Base-by-base conservation (phyloP, 2,888 invertebrate genomes). In the Cheilosia scutellata region DNA sequence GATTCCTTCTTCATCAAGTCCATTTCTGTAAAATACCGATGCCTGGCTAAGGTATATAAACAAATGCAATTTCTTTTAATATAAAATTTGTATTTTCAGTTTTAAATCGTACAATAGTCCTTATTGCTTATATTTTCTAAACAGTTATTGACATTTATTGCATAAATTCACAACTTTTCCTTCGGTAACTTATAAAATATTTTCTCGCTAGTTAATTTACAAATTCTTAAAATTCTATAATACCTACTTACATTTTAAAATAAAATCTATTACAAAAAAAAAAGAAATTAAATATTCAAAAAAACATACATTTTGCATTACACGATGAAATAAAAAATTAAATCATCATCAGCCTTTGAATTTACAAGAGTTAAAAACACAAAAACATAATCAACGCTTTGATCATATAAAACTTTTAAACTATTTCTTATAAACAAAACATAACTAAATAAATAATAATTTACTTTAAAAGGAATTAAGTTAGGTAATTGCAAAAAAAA, bases 281-380 rank as follows among this genome's bases (percentile, higher is more conserved):
- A 55, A 33, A 70, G 20, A 4, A 49, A 62, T 55, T 65, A 68
- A 71, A 83, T 78, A 72, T 63, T 55, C 5, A 68, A 31, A 51
- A 60, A 20, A 20, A 20, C 20, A 20, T 75, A 84, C 55, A 65
- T 51, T 71, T 74, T 47, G 70, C 65, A 68, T 57, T 72, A 78
- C 72, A 79, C 57, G 68, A 79, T 68, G 55, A 83, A 76, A 57
- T 62, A 70, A 75, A 79, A 68, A 70, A 75, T 47, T 57, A 37
- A 84, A 57, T 75, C 80, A 79, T 84, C 80, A 84, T 84, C 84
- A 84, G 84, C 84, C 84, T 84, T 84, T 80, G 65, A 84, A 84
- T 84, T 84, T 80, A 80, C 78, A 79, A 84, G 53, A 70, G 58
- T 79, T 63, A 53, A 47, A 68, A 44, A 47, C 44, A 47, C 16